phyloP scores from a whole-genome alignment of 2,113 vertebrate genomes.

The Bos javanicus region DNA sequence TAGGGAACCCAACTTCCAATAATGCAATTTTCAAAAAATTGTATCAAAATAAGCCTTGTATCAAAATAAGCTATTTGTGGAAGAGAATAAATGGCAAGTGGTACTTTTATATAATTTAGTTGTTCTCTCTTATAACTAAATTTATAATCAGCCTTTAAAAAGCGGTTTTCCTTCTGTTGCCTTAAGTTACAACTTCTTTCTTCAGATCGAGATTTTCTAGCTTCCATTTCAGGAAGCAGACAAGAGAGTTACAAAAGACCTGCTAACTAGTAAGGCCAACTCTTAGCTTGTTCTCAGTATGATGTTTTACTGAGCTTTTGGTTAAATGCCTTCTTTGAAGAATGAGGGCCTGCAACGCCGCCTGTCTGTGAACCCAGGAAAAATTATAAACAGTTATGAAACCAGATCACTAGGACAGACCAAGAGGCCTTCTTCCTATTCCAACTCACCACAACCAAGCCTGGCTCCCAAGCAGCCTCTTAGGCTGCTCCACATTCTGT shows the following conservation, averaged over 20 bases:
- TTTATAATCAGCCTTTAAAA: conserved; percentile 16
- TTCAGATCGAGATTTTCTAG: not conserved
- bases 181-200: conserved; percentile 32
- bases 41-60: not conserved
- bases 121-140: not conserved
- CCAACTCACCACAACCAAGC: conserved; percentile 37
- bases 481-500: not conserved
- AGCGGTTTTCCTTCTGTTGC: not conserved
- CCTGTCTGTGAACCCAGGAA: conserved; percentile 67
- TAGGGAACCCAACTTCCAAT: not conserved
- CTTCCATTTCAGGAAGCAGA: not conserved
- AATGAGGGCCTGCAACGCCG: conserved; percentile 66
- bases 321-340: conserved; percentile 25
- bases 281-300: not conserved
- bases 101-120: not conserved
- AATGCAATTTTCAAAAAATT: not conserved
- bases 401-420: conserved; percentile 75
- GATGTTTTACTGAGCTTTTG: conserved; percentile 6
- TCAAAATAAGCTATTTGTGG: not conserved
- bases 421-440: conserved; percentile 63
- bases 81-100: not conserved
- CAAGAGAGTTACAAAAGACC: not conserved
- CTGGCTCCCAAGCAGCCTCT: not conserved
- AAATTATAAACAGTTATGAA: conserved; percentile 67
- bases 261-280: not conserved